Percentiles rank a stretch among this genome's conserved stretches.
phyloP scores from a whole-genome alignment of 2,113 vertebrate species.

The Cyphomyrus plagiostoma region DNA sequence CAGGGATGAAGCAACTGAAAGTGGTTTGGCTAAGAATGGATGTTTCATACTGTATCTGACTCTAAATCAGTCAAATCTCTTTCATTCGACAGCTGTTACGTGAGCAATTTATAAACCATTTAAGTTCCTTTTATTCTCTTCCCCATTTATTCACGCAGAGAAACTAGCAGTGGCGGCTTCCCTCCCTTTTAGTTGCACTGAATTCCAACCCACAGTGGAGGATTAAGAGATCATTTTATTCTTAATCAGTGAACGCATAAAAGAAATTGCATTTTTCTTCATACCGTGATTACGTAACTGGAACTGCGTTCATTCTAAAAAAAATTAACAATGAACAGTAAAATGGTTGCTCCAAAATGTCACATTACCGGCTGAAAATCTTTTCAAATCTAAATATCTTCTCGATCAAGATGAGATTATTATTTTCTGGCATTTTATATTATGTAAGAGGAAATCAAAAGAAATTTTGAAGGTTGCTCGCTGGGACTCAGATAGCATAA shows the following conservation, averaged over 20 bases:
- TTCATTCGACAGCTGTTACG: not conserved
- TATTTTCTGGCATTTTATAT: not conserved
- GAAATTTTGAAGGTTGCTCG: not conserved
- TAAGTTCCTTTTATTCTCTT: not conserved
- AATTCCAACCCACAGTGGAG: not conserved
- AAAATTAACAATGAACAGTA: not conserved
- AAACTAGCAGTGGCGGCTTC: not conserved
- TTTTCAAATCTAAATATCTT: not conserved
- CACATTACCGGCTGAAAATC: not conserved
- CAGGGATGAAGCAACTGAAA: not conserved
- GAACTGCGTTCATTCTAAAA: not conserved
- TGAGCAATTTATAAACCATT: not conserved
- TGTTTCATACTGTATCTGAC: not conserved
- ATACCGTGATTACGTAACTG: not conserved
- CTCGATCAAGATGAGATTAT: not conserved
- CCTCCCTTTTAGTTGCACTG: not conserved
- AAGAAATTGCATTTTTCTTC: not conserved
- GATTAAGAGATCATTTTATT: not conserved
- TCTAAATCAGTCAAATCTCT: not conserved
- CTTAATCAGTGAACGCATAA: not conserved
- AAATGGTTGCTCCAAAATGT: not conserved
- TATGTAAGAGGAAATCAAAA: not conserved
- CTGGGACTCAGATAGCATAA: not conserved
- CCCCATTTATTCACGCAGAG: not conserved
- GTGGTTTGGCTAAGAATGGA: not conserved